Evolutionary conservation across 2,797 vertebrate genomes (phyloP).

Genomic region (Sebastolobus alascanus): DNA sequence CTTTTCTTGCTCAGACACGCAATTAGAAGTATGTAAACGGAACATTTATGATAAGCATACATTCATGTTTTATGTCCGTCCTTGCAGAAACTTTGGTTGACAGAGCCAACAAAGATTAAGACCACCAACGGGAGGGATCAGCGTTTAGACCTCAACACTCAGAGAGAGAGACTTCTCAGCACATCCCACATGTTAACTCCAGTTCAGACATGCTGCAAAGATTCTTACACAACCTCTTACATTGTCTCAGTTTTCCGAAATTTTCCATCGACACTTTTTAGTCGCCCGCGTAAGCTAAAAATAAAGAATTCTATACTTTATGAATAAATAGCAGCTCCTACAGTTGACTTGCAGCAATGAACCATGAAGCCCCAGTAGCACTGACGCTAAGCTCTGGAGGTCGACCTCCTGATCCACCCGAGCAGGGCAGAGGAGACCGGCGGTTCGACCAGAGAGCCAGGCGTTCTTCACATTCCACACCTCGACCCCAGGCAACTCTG

Average conservation of each 20-base stretch:
- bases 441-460: conserved; percentile 39
- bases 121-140: conserved; percentile 8
- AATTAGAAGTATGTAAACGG: conserved; percentile 2
- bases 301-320: neutral
- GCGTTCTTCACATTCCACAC: conserved; percentile 73
- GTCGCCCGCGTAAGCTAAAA: neutral
- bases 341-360: neutral
- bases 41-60: conserved; percentile 11
- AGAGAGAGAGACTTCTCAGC: neutral
- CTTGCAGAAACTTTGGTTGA: conserved; percentile 13
- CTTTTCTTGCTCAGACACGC: neutral
- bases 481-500: conserved; percentile 56
- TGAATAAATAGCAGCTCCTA: neutral
- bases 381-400: neutral
- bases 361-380: conserved; percentile 1
- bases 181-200: conserved; percentile 12
- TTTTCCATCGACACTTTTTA: neutral
- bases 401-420: conserved; percentile 33
- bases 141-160: neutral
- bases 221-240: neutral
- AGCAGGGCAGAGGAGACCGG: conserved; percentile 34
- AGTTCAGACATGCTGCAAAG: conserved; percentile 14
- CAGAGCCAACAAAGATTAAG: conserved; percentile 30
- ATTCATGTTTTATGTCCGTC: neutral
- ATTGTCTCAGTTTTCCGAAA: neutral